Conservation (phyloP, 2,888 invertebrate species). For the Hydropsyche betteni region DNA sequence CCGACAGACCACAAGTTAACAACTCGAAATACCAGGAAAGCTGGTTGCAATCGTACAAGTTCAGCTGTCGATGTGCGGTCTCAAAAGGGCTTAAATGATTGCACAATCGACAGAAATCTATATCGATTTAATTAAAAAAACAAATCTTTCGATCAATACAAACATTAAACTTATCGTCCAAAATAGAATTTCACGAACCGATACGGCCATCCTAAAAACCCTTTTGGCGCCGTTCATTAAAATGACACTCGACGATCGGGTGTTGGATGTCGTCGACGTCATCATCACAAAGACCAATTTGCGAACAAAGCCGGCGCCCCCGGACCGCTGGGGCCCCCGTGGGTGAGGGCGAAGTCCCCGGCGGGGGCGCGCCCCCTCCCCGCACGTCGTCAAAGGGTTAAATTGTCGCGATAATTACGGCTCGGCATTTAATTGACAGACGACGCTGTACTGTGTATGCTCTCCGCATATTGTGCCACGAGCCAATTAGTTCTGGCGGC, state of each 20-base stretch:
- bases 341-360: conserved; percentile 55
- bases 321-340: conserved; percentile 45
- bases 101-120: conserved; percentile 3
- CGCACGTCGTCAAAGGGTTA: conserved; percentile 52
- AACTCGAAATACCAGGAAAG: background rate
- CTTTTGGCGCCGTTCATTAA: too few species aligned
- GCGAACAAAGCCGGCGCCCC: conserved; percentile 42
- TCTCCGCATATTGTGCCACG: conserved; percentile 18
- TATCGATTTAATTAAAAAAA: too few species aligned
- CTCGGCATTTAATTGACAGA: conserved; percentile 38
- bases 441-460: background rate
- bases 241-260: background rate
- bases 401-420: conserved; percentile 48
- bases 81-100: conserved; percentile 28
- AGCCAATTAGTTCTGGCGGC: conserved; percentile 10
- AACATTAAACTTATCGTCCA: too few species aligned
- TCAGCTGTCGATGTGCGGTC: conserved; percentile 24
- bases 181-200: too few species aligned
- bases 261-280: conserved; percentile 32
- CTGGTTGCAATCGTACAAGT: background rate
- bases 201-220: too few species aligned
- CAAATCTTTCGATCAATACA: too few species aligned
- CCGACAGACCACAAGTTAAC: conserved; percentile 23
- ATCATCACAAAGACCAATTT: conserved; percentile 51
- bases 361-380: conserved; percentile 55